phyloP scores from a whole-genome alignment of 2,797 vertebrate genomes.

The Orestias chungarensis region DNA sequence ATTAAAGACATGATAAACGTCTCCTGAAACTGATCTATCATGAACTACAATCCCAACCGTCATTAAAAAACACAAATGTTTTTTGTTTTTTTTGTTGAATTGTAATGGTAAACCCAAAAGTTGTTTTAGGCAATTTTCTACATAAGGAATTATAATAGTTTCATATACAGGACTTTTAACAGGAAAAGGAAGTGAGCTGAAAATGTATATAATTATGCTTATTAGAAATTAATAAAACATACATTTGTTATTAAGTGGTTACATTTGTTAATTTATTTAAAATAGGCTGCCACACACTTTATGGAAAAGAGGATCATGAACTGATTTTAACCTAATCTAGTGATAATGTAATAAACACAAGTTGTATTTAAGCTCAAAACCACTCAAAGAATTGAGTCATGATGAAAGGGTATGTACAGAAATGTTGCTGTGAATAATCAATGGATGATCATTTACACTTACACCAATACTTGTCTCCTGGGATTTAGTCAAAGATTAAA shows the following conservation, averaged over 20 bases:
- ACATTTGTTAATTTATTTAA: background rate
- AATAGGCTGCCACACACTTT: background rate
- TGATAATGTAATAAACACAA: background rate
- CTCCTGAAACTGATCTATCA: background rate
- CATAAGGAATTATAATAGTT: no score
- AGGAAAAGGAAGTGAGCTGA: background rate
- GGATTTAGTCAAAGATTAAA: background rate
- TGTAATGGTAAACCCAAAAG: no score
- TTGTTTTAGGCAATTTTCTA: no score
- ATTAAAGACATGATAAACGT: background rate
- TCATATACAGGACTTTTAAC: no score
- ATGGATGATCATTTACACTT: no score
- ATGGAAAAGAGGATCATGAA: no score
- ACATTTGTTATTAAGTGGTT: background rate
- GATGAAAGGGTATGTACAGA: background rate
- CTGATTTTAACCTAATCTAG: no score
- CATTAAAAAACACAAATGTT: no score
- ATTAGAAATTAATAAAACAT: background rate
- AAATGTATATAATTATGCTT: background rate
- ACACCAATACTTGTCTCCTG: slow-evolving; percentile 1
- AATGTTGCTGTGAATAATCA: background rate
- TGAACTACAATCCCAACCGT: no score
- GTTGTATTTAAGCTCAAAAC: background rate
- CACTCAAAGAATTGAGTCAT: background rate
- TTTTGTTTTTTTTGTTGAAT: no score